phyloP scores from a whole-genome alignment of 2,888 invertebrate genomes.

The Cosmia trapezina region DNA sequence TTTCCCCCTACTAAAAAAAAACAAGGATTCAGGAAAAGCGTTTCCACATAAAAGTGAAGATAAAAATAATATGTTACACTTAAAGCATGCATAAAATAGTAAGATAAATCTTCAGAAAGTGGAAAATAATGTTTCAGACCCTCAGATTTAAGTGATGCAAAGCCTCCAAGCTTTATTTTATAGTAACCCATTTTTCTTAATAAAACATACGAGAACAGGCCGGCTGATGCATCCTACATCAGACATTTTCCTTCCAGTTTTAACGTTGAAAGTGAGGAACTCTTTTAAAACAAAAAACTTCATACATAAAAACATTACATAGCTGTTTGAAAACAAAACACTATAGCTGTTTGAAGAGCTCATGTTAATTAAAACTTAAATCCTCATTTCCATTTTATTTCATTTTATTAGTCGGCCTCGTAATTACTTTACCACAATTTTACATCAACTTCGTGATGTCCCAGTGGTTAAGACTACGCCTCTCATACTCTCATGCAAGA shows the following conservation, averaged over 20 bases:
- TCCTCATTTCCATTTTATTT: too few relatives aligned
- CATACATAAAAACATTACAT: background rate
- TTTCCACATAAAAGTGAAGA: too few relatives aligned
- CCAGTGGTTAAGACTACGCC: too few relatives aligned
- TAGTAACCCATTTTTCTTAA: constrained; percentile 25
- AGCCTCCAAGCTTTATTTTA: constrained; percentile 35
- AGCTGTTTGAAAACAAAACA: too few relatives aligned
- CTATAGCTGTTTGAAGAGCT: too few relatives aligned
- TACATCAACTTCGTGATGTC: too few relatives aligned
- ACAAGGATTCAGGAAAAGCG: too few relatives aligned
- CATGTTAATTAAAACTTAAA: too few relatives aligned
- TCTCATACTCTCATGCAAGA: too few relatives aligned
- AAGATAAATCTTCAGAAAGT: constrained; percentile 26
- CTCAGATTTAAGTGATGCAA: constrained; percentile 45
- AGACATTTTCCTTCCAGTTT: constrained; percentile 2
- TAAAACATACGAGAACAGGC: constrained; percentile 27
- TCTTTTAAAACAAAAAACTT: background rate
- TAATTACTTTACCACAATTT: too few relatives aligned
- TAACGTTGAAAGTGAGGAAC: background rate
- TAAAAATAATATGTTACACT: constrained; percentile 5
- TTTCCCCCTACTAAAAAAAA: too few relatives aligned
- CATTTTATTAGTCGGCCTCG: too few relatives aligned
- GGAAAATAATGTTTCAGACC: constrained; percentile 37
- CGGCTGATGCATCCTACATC: constrained; percentile 9
- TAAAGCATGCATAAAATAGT: constrained; percentile 5